Conservation (phyloP, 2,797 vertebrate species). For the Todus mexicanus region DNA sequence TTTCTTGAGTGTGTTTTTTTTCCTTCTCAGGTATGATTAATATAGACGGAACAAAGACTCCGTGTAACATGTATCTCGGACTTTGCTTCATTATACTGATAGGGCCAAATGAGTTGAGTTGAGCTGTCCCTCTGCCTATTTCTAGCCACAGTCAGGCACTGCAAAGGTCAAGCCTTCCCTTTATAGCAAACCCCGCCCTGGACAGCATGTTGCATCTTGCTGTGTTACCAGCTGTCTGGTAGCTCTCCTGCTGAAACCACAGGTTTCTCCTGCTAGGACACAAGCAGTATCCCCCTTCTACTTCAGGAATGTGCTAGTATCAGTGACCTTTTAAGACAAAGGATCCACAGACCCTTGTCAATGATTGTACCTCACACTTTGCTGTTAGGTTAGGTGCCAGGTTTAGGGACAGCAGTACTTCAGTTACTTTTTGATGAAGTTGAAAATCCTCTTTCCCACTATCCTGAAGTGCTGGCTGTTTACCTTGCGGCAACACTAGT, state of each 20-base stretch:
- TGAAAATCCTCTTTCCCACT: background rate
- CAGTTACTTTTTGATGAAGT: background rate
- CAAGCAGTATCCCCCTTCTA: background rate
- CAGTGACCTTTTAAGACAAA: background rate
- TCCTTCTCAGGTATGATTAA: background rate
- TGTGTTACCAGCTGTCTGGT: conserved; percentile 12
- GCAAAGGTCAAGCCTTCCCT: conserved; percentile 13
- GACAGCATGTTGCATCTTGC: background rate
- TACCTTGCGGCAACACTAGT: background rate
- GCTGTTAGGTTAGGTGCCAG: background rate
- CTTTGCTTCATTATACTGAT: background rate
- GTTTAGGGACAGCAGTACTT: background rate
- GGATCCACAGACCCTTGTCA: background rate
- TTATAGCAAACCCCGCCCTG: background rate
- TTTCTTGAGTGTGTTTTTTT: background rate
- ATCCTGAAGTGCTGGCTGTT: background rate
- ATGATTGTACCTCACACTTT: background rate
- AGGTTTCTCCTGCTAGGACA: background rate
- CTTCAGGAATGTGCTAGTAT: background rate
- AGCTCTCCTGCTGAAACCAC: background rate
- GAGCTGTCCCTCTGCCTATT: background rate
- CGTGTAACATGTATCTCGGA: background rate
- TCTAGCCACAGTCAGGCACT: background rate
- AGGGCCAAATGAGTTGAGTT: background rate
- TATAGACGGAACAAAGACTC: background rate